Conservation (phyloP, 2,113 vertebrate species). For the Aviceda subcristata region DNA sequence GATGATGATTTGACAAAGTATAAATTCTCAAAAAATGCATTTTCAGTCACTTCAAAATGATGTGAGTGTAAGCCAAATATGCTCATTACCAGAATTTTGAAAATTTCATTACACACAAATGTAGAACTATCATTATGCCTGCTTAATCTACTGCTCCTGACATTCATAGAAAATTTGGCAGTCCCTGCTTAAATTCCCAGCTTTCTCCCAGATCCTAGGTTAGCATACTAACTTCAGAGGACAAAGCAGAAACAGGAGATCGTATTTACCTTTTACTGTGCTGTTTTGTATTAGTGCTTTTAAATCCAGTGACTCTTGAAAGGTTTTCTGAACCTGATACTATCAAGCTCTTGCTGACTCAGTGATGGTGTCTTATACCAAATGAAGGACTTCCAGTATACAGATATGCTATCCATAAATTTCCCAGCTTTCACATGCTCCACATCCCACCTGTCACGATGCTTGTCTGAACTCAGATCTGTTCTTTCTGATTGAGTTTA, state of each 20-base stretch:
- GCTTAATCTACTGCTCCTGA: background rate
- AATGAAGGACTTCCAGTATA: background rate
- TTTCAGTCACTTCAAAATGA: background rate
- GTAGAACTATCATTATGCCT: background rate
- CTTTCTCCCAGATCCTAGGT: background rate
- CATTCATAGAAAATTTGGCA: background rate
- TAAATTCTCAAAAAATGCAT: background rate
- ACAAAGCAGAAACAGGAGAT: background rate
- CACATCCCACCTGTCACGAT: fast-evolving
- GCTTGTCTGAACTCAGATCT: background rate
- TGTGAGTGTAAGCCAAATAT: background rate
- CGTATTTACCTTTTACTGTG: background rate
- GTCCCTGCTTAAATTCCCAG: background rate
- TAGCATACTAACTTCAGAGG: background rate
- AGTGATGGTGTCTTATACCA: background rate
- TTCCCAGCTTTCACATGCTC: background rate
- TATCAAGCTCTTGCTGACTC: background rate
- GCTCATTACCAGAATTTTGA: background rate
- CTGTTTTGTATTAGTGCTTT: background rate
- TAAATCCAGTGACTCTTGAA: background rate
- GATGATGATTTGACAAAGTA: background rate
- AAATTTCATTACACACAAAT: background rate
- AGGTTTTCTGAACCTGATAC: background rate
- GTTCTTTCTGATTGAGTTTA: background rate
- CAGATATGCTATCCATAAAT: background rate